Conservation (phyloP, 1,140 invertebrate species). For the Rhagoletis pomonella region DNA sequence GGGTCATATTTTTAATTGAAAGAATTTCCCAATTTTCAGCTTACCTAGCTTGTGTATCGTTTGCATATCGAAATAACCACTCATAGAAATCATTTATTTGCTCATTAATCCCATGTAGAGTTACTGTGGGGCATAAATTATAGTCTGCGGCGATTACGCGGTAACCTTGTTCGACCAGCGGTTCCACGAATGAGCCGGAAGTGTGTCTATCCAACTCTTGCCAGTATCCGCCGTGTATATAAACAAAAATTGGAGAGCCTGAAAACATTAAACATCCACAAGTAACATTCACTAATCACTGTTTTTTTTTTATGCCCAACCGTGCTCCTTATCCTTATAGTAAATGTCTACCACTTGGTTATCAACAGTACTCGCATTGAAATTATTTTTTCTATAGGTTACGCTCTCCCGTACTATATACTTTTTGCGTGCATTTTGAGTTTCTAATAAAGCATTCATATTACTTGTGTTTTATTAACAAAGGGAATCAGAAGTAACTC, state of each 20-base stretch:
- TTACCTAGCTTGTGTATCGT: slow-evolving; percentile 64
- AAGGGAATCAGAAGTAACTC: background rate
- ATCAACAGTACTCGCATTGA: slow-evolving; percentile 52
- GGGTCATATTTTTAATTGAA: no score
- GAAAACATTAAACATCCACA: slow-evolving; percentile 54
- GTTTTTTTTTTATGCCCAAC: background rate
- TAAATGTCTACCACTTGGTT: slow-evolving; percentile 65
- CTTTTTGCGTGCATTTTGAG: background rate
- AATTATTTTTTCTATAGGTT: slow-evolving; percentile 60
- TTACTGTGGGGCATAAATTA: slow-evolving; percentile 83
- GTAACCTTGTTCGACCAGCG: slow-evolving; percentile 79
- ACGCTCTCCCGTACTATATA: slow-evolving; percentile 57
- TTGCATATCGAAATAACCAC: slow-evolving; percentile 79
- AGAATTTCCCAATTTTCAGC: background rate
- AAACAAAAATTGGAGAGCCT: slow-evolving; percentile 85
- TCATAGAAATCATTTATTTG: slow-evolving; percentile 78
- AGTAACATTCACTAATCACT: background rate
- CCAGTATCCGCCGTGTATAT: slow-evolving; percentile 91
- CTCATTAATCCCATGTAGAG: slow-evolving; percentile 78
- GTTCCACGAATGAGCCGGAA: slow-evolving; percentile 79
- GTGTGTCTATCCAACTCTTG: slow-evolving; percentile 81
- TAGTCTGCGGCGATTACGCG: slow-evolving; percentile 84
- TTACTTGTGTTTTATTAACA: background rate
- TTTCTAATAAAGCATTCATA: slow-evolving; percentile 34
- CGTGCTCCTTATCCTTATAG: slow-evolving; percentile 55